Base-by-base conservation (phyloP, 2,888 invertebrate genomes). In the Dolomedes plantarius region DNA sequence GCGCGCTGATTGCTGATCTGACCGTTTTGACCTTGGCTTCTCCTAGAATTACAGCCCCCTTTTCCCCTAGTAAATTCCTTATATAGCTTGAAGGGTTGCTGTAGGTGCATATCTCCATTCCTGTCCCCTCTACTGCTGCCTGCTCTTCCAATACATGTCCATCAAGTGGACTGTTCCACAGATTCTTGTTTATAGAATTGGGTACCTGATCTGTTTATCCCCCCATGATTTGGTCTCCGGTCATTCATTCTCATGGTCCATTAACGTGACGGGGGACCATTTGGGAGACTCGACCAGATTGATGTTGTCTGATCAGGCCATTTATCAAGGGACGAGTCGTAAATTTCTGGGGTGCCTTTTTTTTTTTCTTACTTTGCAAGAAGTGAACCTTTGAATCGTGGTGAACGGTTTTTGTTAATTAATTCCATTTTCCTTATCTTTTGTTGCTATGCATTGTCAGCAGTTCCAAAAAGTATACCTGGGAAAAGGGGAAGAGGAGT, bases 191-290 rank as follows among this genome's bases (percentile, higher is more conserved):
- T 85, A 85, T 85, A 73, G 56, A 67, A 78, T 65, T 50, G 50
- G 50, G 56, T 72, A 83, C 82, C 82, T 83, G 77, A 85, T 77
- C 72, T 64, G 75, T 46, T 28, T 31, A 23, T 71, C 39, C 64
- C 73, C 68, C 41, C 50, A 29, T 62, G 28, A n/a, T 41, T 39
- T 69, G 36, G 56, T 6, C 71, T 72, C 68, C 69, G 23, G 36
- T 79, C 85, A 74, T 79, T 75, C 85, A 86, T 86, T 86, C 85
- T 71, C 78, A 79, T 86, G 85, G 85, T 74, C 85, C 85, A 86
- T 86, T 86, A 86, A 79, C 79, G 78, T 74, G 78, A 79, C 72
- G 82, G 77, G 71, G 71, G 62, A 46, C 29, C 65, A 36, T 64
- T 73, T 39, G 32, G 69, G 68, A 69, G 68, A 27, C 41, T 5